Evolutionary conservation across 2,113 vertebrate species (phyloP).

Genomic region (Leiothrix lutea): DNA sequence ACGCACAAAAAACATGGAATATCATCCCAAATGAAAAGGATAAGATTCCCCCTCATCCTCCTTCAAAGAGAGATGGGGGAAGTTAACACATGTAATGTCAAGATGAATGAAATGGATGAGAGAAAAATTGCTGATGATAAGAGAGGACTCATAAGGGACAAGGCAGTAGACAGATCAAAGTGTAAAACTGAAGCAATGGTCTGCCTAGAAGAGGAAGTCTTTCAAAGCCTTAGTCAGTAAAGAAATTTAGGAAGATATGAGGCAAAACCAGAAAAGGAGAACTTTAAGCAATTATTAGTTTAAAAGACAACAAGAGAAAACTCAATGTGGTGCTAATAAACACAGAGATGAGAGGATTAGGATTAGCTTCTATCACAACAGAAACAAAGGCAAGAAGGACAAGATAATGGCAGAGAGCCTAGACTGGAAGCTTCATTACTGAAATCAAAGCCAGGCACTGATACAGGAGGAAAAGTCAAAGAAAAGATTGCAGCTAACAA

Average conservation of each 20-base stretch:
- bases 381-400: not conserved
- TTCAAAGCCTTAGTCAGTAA: not conserved
- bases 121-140: not conserved
- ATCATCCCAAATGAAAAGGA: not conserved
- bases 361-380: not conserved
- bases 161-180: not conserved
- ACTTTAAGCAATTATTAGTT: not conserved
- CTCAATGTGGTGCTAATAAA: not conserved
- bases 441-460: not conserved
- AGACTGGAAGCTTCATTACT: not conserved
- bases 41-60: not conserved
- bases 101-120: not conserved
- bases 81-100: not conserved
- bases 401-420: not conserved
- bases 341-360: not conserved
- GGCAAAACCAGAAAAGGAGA: not conserved
- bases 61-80: not conserved
- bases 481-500: not conserved
- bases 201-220: not conserved
- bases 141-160: not conserved
- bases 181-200: not conserved
- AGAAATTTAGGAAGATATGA: not conserved
- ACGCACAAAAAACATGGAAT: not conserved
- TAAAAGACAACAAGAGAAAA: not conserved
- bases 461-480: not conserved